Conservation (phyloP, 64 coral and sea anemone species). For the Catalaphyllia jardinei region DNA sequence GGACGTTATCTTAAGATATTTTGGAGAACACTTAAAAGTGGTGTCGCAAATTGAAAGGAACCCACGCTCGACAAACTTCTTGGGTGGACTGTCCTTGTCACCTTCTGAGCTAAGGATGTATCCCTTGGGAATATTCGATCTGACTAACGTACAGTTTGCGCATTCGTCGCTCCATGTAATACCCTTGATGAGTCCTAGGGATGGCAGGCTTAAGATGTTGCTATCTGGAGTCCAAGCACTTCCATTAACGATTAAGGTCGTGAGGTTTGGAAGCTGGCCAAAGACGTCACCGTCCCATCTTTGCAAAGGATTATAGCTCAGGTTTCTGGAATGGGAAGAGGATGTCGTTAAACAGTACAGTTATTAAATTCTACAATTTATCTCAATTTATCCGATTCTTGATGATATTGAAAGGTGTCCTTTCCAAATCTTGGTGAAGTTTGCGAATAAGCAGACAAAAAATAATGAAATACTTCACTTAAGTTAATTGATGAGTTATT, state of each 20-base stretch:
- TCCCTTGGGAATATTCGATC: neutral
- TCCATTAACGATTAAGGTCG: slow-evolving; percentile 24
- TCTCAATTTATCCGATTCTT: too few species aligned
- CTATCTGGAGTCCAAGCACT: slow-evolving; percentile 32
- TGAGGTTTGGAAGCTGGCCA: slow-evolving; percentile 25
- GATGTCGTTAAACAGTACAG: neutral
- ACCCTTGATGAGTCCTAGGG: neutral
- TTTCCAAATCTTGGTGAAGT: too few species aligned
- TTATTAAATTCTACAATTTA: too few species aligned
- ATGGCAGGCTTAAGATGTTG: slow-evolving; percentile 29
- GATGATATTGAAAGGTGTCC: too few species aligned
- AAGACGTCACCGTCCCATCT: slow-evolving; percentile 42
- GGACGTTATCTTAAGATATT: too few species aligned
- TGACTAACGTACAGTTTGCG: slow-evolving; percentile 25
- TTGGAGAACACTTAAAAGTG: neutral
- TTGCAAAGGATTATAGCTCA: slow-evolving; percentile 40
- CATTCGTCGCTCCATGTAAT: slow-evolving; percentile 46
- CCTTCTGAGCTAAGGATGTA: neutral
- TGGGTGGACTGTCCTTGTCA: neutral
- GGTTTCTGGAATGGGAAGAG: slow-evolving; percentile 27
- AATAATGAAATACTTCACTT: too few species aligned
- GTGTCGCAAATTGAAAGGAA: slow-evolving; percentile 11
- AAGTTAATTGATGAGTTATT: too few species aligned
- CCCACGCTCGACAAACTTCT: slow-evolving; percentile 3
- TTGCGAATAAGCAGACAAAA: too few species aligned